Conservation (phyloP, 2,797 vertebrate species). For the Phoxinus dragarum region DNA sequence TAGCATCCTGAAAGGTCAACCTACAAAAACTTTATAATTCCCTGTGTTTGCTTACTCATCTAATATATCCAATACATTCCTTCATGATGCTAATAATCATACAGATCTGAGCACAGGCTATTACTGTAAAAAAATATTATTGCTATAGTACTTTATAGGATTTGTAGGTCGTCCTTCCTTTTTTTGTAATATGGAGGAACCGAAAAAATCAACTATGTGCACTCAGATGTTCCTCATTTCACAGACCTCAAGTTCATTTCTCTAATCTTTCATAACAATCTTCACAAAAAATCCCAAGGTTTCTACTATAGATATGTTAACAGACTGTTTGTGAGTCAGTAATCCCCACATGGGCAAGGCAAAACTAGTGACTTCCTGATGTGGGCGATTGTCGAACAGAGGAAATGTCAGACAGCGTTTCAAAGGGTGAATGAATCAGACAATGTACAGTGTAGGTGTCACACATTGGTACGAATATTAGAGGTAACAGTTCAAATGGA, state of each 20-base stretch:
- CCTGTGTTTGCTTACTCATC: not conserved
- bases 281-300: slow-evolving; percentile 4
- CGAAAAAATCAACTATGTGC: not conserved
- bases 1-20: not conserved
- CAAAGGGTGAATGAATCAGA: slow-evolving; percentile 39
- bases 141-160: not conserved
- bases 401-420: slow-evolving; percentile 26
- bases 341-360: not conserved
- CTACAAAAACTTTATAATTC: not conserved
- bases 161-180: not conserved
- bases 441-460: slow-evolving; percentile 33
- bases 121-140: not conserved
- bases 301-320: not conserved
- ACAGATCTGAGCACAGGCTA: not conserved
- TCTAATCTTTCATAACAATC: not conserved
- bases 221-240: slow-evolving; percentile 32
- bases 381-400: slow-evolving; percentile 15
- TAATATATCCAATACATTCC: not conserved
- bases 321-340: not conserved
- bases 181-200: slow-evolving; percentile 23
- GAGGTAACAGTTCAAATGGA: too few relatives aligned
- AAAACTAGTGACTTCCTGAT: slow-evolving; percentile 10
- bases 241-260: not conserved
- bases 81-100: not conserved
- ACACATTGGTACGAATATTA: not conserved